phyloP scores from a whole-genome alignment of 1,140 invertebrate genomes.

The Chironomus striatipennis region DNA sequence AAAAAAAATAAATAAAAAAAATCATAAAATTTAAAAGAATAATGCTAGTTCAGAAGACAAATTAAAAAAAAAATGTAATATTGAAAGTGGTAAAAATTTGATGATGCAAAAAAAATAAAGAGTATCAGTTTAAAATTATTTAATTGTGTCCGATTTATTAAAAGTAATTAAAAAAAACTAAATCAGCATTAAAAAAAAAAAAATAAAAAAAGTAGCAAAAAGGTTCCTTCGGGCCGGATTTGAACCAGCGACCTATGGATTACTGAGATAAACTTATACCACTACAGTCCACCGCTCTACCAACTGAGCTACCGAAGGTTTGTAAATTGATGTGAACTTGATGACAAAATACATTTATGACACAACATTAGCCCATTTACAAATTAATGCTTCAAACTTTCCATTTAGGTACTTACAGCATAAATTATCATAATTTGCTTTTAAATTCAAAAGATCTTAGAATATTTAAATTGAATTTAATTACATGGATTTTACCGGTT shows the following conservation, averaged over 20 bases:
- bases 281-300: constrained; percentile 34
- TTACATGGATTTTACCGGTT: too few relatives aligned
- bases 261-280: not conserved
- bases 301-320: constrained; percentile 34
- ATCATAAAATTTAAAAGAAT: not conserved
- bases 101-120: not conserved
- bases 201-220: not conserved
- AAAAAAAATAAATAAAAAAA: not conserved
- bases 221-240: constrained; percentile 57
- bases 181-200: too few relatives aligned
- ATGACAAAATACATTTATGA: too few relatives aligned
- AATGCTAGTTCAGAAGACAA: not conserved
- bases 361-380: too few relatives aligned
- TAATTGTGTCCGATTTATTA: too few relatives aligned
- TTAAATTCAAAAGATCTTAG: too few relatives aligned
- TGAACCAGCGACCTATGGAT: constrained; percentile 62
- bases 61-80: constrained; percentile 5
- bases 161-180: too few relatives aligned
- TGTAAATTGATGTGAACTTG: not conserved
- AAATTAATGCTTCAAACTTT: too few relatives aligned
- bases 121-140: constrained; percentile 3
- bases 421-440: too few relatives aligned
- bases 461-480: too few relatives aligned
- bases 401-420: too few relatives aligned
- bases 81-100: constrained; percentile 14